Base-by-base conservation (phyloP, 1,140 invertebrate species). In the Spodoptera litura region DNA sequence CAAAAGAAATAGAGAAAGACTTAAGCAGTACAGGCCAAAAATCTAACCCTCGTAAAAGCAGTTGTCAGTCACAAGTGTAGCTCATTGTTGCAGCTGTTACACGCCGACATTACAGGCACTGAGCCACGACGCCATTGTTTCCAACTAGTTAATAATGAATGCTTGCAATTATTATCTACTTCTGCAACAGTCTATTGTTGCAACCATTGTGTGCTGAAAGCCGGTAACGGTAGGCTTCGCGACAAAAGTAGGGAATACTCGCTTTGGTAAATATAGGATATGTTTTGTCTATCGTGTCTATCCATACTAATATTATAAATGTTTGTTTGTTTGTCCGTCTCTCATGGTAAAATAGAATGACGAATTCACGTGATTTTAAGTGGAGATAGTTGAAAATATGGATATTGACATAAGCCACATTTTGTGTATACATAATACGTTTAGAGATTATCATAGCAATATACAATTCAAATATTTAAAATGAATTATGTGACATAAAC, bases 171-270 rank as follows among this genome's bases (percentile, higher is more conserved):
- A 12, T 56, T 51, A 51, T 58, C 53, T 73, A 56, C 35, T 20
- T 49, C 12, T 59, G 38, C 44, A n/a, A 20, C 66, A 9, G 12
- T 27, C 68, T 53, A 71, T 71, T 71, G 68, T 71, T 53, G 51
- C 15, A 49, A 49, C n/a, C 59, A 73, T 73, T 73, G 56, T 73
- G 55, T 59, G 4, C 38, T 73, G 56, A 73, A 59, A 59, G 38
- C 71, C 35, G 4, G 35, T 61, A 73, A 56, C 5, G 15, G 11
- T 12, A 61, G 51, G 52, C 31, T 71, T 44, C 9, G 64, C 55
- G 64, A 27, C 44, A 27, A 27, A 68, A 52, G 12, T 68, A 52
- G n/a, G 4, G 10, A 64, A 49, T 44, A 44, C 38, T 27, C 27
- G 59, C 35, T 64, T 20, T 20, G 20, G 44, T 5, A 52, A 4